A percentile compares a stretch with the other conserved stretches of the same genome.
phyloP scores from a whole-genome alignment of 2,797 vertebrate genomes.

The Kryptolebias ocellatus region DNA sequence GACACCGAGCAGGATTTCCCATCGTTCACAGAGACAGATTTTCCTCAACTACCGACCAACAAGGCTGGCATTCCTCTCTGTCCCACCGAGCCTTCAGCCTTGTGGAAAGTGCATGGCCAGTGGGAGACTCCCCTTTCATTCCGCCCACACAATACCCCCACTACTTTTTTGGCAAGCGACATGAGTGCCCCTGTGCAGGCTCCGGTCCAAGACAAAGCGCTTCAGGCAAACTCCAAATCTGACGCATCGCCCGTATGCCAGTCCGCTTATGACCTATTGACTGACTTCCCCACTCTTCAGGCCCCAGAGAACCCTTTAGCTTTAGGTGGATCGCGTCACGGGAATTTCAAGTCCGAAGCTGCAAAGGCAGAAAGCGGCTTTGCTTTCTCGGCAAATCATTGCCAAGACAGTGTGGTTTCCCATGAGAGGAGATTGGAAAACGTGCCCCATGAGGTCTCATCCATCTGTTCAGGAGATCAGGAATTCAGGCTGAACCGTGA shows the following conservation, averaged over 20 bases:
- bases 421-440: conserved; percentile 43
- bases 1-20: conserved; percentile 14
- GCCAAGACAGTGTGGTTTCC: conserved; percentile 36
- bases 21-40: conserved; percentile 18
- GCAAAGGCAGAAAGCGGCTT: conserved; percentile 14
- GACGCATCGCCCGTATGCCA: conserved; percentile 16
- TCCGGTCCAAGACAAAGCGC: conserved; percentile 36
- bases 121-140: conserved; percentile 48
- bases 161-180: conserved; percentile 28
- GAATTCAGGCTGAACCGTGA: conserved; percentile 44
- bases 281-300: conserved; percentile 53
- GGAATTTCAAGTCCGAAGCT: conserved; percentile 20
- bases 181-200: conserved; percentile 13
- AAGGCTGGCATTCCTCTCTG: conserved; percentile 57
- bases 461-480: conserved; percentile 55
- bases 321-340: neutral
- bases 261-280: conserved; percentile 50
- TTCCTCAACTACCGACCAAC: conserved; percentile 35
- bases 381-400: neutral
- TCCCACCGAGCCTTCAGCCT: conserved; percentile 25
- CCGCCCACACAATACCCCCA: conserved; percentile 37
- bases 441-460: conserved; percentile 33
- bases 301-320: conserved; percentile 25
- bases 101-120: conserved; percentile 33
- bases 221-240: conserved; percentile 24